These are phyloP conservation scores for Cynaeus angustus DNA, from an alignment of 2,888 invertebrate genomes.

Conservation along the genomic window DNA sequence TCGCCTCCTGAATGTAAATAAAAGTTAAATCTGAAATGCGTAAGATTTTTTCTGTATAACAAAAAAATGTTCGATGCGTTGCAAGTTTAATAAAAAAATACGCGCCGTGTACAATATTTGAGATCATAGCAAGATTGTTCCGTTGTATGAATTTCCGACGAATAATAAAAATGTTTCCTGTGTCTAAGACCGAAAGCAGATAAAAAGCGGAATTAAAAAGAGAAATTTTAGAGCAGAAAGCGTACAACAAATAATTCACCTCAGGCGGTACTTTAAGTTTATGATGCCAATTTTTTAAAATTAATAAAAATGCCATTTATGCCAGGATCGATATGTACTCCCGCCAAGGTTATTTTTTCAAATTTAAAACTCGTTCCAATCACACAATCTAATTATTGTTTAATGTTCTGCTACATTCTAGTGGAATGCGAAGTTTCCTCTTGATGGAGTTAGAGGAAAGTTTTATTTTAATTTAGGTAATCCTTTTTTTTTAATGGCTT, in stretches of 20 bases:
- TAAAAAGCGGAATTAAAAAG: slow-evolving; percentile 44
- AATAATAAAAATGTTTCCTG: slow-evolving; percentile 34
- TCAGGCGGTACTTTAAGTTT: slow-evolving; percentile 39
- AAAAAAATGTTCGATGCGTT: slow-evolving; percentile 26
- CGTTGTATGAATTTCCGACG: slow-evolving; percentile 28
- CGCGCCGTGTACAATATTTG: slow-evolving; percentile 16
- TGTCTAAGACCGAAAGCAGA: slow-evolving; percentile 35
- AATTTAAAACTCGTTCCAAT: slow-evolving; percentile 36
- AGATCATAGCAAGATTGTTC: slow-evolving; percentile 18
- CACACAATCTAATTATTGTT: slow-evolving; percentile 41
- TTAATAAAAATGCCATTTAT: slow-evolving; percentile 39
- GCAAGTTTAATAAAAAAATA: slow-evolving; percentile 35
- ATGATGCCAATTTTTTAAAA: slow-evolving; percentile 43
- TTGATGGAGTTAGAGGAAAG: slow-evolving; percentile 39
- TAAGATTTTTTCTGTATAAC: slow-evolving; percentile 31
- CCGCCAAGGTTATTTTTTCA: slow-evolving; percentile 29
- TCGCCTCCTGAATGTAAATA: slow-evolving; percentile 44
- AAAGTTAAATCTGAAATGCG: slow-evolving; percentile 40
- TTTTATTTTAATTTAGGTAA: slow-evolving; percentile 45
- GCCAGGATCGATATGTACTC: slow-evolving; percentile 30
- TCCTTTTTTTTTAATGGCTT: slow-evolving; percentile 40
- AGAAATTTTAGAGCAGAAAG: slow-evolving; percentile 38
- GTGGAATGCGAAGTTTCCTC: slow-evolving; percentile 32
- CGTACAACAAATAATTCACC: slow-evolving; percentile 45
- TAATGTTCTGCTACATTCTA: slow-evolving; percentile 40